Conservation (phyloP, 1,140 invertebrate species). For the Drosophila subobscura region DNA sequence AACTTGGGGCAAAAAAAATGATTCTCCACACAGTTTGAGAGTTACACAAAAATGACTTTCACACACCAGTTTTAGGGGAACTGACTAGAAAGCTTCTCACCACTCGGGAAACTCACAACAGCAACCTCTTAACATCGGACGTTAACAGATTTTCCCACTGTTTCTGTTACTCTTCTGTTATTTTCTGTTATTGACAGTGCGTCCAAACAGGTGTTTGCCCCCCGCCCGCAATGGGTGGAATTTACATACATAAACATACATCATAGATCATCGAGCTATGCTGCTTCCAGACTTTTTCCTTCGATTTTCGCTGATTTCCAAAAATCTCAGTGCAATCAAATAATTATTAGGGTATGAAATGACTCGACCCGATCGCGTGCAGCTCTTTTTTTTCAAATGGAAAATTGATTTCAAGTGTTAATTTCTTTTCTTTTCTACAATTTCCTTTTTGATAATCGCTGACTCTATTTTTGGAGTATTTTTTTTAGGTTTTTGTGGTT, state of each 20-base stretch:
- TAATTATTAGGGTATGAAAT: not conserved
- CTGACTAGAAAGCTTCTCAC: constrained; percentile 19
- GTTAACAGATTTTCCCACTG: not conserved
- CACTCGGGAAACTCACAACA: not conserved
- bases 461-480: constrained; percentile 15
- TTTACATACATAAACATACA: too few relatives aligned
- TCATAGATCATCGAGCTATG: too few relatives aligned
- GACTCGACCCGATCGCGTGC: not conserved
- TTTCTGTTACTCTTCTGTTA: too few relatives aligned
- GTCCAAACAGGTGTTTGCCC: too few relatives aligned
- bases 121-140: constrained; percentile 13
- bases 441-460: constrained; percentile 25
- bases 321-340: too few relatives aligned
- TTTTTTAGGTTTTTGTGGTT: not conserved
- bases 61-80: not conserved
- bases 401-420: constrained; percentile 64
- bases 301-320: too few relatives aligned
- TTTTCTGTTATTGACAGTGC: too few relatives aligned
- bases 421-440: constrained; percentile 16
- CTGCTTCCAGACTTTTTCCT: too few relatives aligned
- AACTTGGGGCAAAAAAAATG: too few relatives aligned
- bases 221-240: too few relatives aligned
- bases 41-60: not conserved
- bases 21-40: constrained; percentile 9
- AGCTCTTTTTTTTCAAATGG: constrained; percentile 34